Base-by-base conservation (phyloP, 2,113 vertebrate genomes). In the Paraplagusia blochii region DNA sequence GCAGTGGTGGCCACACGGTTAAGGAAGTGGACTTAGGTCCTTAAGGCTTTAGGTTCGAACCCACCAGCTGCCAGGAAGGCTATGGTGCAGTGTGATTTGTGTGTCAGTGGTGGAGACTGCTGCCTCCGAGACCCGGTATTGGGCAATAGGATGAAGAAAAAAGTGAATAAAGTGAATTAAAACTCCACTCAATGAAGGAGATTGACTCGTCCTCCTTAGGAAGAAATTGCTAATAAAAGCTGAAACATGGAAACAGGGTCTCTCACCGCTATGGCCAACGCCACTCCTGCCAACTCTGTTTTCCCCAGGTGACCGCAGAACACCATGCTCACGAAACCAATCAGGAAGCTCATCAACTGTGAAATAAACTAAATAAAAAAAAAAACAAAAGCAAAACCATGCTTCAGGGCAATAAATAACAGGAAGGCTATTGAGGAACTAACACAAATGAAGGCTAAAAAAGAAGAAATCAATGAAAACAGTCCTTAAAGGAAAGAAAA, bases 301-400 rank as follows among this genome's bases (percentile, higher is more conserved):
- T 93, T 95, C 42, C 93, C 94, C 85, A 97, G 74, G 80, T 93
- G 94, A 43, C 95, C 93, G 0, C 95, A 97, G 85, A 98, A 97
- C 81, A 94, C 92, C n/a, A 93, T 91, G 84, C 93, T 96, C 64
- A 95, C 77, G 42, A 95, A 91, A 0, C 85, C 83, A 80, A 95
- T 93, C 71, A 95, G 62, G 71, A 95, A 94, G 58, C 83, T 83
- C 93, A 96, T 91, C 83, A 93, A 34, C 77, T 97, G 93, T n/a
- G 93, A 93, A 18, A 96, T 74, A 53, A 93, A 88, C 94, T 95
- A 17, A 16, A 44, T 1, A 29, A 47, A 47, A 19, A 47, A 18
- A 18, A 19, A 45, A 7, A 16, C n/a, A 54, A 49, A 66, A 65
- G 48, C 51, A 76, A 72, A 72, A 63, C 38, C 45, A 62, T 14